Conservation (phyloP, 2,797 vertebrate species). For the Lithobates pipiens region DNA sequence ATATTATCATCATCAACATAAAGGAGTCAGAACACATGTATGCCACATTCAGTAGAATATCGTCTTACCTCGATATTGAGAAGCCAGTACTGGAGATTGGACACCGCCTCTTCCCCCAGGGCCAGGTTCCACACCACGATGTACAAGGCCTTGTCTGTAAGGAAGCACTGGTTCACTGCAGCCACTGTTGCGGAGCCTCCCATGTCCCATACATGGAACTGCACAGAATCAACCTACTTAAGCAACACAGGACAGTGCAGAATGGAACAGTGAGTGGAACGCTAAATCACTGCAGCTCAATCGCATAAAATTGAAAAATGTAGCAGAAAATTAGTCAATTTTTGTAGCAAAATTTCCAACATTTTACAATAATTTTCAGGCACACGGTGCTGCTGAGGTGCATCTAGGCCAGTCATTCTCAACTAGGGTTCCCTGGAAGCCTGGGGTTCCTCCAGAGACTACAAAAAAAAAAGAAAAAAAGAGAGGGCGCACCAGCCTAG, state of each 20-base stretch:
- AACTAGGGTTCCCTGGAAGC: no score
- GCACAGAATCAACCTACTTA: conserved; percentile 87
- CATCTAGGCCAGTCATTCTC: no score
- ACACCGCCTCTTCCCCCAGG: conserved; percentile 93
- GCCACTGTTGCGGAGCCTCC: conserved; percentile 93
- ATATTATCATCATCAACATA: no score
- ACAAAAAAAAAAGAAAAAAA: no score
- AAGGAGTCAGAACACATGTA: no score
- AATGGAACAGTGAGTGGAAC: neutral
- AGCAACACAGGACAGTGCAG: conserved; percentile 66
- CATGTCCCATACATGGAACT: conserved; percentile 94
- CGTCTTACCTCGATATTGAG: conserved; percentile 93
- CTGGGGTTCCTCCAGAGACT: no score
- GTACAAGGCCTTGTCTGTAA: conserved; percentile 96
- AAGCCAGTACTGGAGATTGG: conserved; percentile 94
- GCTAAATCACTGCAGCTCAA: neutral
- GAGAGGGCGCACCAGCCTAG: no score
- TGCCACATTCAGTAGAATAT: neutral
- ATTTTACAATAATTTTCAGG: no score
- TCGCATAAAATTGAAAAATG: neutral
- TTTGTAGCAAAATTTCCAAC: no score
- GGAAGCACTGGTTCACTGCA: conserved; percentile 97
- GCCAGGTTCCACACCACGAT: conserved; percentile 97
- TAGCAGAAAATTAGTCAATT: no score
- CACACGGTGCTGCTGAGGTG: no score